Conservation (phyloP, 2,113 vertebrate genomes). For the Recurvirostra avosetta region DNA sequence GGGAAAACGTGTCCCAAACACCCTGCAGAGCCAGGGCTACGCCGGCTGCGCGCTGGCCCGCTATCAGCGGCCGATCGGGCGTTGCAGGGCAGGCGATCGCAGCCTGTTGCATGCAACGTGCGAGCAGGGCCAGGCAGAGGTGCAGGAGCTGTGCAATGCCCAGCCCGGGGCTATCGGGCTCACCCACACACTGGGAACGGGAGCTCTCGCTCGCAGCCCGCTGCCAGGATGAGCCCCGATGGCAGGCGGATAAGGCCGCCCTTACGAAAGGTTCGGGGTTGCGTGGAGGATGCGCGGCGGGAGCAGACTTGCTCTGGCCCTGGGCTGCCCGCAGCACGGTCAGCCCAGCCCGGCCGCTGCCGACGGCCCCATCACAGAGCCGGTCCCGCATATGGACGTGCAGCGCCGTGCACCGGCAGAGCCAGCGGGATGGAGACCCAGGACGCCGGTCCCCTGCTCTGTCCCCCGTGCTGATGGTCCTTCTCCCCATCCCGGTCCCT, state of each 20-base stretch:
- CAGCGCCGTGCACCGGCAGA: fast-evolving
- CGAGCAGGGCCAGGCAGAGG: not conserved
- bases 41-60: not conserved
- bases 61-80: not conserved
- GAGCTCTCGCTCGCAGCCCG: not conserved
- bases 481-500: fast-evolving
- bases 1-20: fast-evolving
- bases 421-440: not conserved
- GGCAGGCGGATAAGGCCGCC: not conserved
- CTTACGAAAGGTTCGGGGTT: conserved; percentile 10
- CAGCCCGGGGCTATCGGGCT: not conserved
- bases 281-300: not conserved
- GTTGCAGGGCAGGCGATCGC: not conserved
- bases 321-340: not conserved
- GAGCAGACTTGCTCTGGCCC: conserved; percentile 40
- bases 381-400: fast-evolving
- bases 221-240: not conserved
- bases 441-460: no score
- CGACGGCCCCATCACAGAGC: not conserved
- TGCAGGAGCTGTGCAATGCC: not conserved
- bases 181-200: not conserved
- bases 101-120: not conserved
- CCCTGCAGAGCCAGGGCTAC: fast-evolving
- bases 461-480: fast-evolving
- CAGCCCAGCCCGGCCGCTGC: not conserved